Evolutionary conservation across 1,140 invertebrate species (phyloP), one percentile per base, ranked within the genome.

Genomic region (Helicorthomorpha holstii): DNA sequence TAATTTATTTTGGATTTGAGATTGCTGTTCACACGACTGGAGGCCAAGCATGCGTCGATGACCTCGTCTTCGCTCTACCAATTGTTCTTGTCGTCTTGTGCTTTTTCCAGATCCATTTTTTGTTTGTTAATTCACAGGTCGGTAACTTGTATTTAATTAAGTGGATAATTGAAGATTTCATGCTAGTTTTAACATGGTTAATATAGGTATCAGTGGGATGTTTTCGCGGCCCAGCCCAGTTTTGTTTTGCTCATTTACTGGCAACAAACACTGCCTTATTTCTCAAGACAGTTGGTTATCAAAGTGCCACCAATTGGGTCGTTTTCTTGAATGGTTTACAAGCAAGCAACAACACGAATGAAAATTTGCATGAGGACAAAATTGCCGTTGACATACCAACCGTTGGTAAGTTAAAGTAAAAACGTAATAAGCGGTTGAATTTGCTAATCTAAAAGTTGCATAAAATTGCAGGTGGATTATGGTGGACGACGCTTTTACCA

Each of bases 101-200:
- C 1, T 80, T 81, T 57, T 64, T 78, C 22, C 79, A 81, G 62
- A 78, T 80, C 70, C 78, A 80, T 60, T 80, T 81, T 60, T 68
- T 81, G 16, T 81, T 80, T 58, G 73, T 79, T 48, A 80, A 81
- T 60, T 79, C 78, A 1, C 77, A 80, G 70, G 79, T 78, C 63
- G 67, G 59, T 29, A 26, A 19, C 26, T 2, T 25, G 3, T 16
- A 48, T 48, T 3, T 27, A 7, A 43, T 46, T 25, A 41, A 41
- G 19, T 12, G n/a, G n/a, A n/a, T n/a, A n/a, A n/a, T n/a, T n/a
- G n/a, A n/a, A n/a, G n/a, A n/a, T n/a, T n/a, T n/a, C n/a, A n/a
- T n/a, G n/a, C n/a, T n/a, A n/a, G n/a, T n/a, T n/a, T n/a, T n/a
- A n/a, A n/a, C n/a, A n/a, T n/a, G n/a, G 38, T 41, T 12, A 16